phyloP scores from a whole-genome alignment of 2,113 vertebrate species.

The Meleagris gallopavo region DNA sequence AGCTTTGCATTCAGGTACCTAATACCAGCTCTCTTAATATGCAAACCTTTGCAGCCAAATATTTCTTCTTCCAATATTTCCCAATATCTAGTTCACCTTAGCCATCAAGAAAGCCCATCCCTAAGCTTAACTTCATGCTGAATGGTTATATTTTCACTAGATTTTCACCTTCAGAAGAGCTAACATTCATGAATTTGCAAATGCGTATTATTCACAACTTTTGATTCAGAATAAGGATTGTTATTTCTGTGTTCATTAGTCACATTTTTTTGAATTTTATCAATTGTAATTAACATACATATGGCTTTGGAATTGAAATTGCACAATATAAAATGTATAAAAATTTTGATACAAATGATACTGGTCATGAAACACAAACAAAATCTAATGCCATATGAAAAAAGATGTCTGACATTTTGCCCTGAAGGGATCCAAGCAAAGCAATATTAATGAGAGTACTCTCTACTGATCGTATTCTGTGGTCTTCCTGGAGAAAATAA shows the following conservation, averaged over 20 bases:
- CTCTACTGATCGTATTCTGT: neutral
- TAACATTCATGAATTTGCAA: slow-evolving; percentile 1
- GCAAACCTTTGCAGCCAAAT: neutral
- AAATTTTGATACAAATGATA: slow-evolving; percentile 1
- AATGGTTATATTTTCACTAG: neutral
- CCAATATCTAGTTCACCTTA: neutral
- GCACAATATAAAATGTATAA: slow-evolving; percentile 15
- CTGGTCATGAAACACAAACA: slow-evolving; percentile 44
- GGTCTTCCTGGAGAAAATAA: neutral
- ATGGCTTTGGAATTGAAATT: neutral
- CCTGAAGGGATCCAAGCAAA: neutral
- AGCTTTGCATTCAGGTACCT: neutral
- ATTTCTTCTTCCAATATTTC: neutral
- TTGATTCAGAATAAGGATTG: slow-evolving; percentile 44
- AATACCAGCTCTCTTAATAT: neutral
- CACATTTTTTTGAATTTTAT: neutral
- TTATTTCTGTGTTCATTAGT: slow-evolving; percentile 41
- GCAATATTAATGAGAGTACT: neutral
- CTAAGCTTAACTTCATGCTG: neutral
- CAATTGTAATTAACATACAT: slow-evolving; percentile 24
- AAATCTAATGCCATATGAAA: neutral
- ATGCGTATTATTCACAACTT: neutral
- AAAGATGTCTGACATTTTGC: neutral
- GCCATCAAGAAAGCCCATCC: neutral
- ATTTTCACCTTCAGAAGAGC: slow-evolving; percentile 24